Conservation (phyloP, 2,797 vertebrate species). For the Enteromius paludinosus region DNA sequence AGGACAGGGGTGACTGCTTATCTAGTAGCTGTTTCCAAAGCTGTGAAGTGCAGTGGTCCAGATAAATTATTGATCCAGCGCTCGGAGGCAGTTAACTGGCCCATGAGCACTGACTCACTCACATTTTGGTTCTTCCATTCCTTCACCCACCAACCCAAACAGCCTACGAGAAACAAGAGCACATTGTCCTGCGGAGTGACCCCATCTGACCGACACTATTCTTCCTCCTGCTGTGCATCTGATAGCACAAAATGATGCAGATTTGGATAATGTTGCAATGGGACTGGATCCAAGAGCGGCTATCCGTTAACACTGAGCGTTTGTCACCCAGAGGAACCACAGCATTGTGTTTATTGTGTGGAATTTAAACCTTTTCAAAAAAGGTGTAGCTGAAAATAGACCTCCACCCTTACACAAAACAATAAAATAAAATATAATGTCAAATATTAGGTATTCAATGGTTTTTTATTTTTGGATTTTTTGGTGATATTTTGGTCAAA, state of each 20-base stretch:
- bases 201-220: constrained; percentile 59
- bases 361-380: neutral
- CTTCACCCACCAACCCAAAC: constrained; percentile 54
- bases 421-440: neutral
- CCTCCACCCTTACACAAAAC: neutral
- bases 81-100: constrained; percentile 30
- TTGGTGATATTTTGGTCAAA: too few relatives aligned
- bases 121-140: constrained; percentile 57
- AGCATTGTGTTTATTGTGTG: neutral
- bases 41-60: constrained; percentile 49
- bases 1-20: constrained; percentile 49
- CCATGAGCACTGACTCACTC: constrained; percentile 65
- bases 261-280: constrained; percentile 21
- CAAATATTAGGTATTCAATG: neutral
- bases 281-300: neutral
- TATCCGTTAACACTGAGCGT: constrained; percentile 18
- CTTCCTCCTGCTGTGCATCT: constrained; percentile 10
- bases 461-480: too few relatives aligned
- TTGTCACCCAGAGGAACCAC: neutral
- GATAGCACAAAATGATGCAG: constrained; percentile 32
- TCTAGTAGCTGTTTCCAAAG: constrained; percentile 41
- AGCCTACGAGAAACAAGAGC: constrained; percentile 65
- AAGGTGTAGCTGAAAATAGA: neutral
- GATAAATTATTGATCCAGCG: constrained; percentile 44
- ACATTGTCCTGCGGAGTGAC: constrained; percentile 62